Conservation (phyloP, 2,113 vertebrate species). For the Neodon shergylaensis region DNA sequence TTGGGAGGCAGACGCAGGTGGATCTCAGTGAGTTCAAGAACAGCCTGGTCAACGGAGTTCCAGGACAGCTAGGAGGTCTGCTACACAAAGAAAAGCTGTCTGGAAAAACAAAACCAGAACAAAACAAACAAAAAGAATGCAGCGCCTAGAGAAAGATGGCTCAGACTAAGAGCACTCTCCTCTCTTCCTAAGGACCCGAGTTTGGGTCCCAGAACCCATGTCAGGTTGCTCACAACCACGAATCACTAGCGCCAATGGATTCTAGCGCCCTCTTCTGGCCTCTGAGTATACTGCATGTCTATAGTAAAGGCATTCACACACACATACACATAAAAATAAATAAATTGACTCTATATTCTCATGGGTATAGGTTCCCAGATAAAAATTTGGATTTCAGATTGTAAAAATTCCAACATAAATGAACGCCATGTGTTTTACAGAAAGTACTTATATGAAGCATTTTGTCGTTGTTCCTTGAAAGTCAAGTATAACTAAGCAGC, state of each 20-base stretch:
- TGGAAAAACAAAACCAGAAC: no score
- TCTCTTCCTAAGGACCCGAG: not conserved
- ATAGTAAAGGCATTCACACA: not conserved
- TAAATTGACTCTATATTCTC: not conserved
- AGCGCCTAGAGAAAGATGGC: not conserved
- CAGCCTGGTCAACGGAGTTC: no score
- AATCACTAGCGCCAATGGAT: not conserved
- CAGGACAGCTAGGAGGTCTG: no score
- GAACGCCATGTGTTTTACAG: not conserved
- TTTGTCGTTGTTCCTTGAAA: not conserved
- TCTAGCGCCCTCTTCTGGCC: not conserved
- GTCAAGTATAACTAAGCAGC: conserved; percentile 8
- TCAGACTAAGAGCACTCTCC: not conserved
- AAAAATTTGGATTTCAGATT: conserved; percentile 51
- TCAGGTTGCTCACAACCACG: not conserved
- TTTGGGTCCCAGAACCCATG: not conserved
- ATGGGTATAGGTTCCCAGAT: not conserved
- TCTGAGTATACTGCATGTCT: not conserved
- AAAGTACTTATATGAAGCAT: conserved; percentile 37
- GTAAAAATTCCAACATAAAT: conserved; percentile 2
- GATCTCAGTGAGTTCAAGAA: no score
- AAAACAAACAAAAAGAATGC: not conserved
- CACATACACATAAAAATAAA: not conserved
- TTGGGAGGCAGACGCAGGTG: no score
- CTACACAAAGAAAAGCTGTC: no score